Percentiles rank a stretch among this genome's conserved stretches.
These are phyloP conservation scores for Gadus macrocephalus DNA, from an alignment of 2,113 vertebrate genomes.

Conservation along the genomic window DNA sequence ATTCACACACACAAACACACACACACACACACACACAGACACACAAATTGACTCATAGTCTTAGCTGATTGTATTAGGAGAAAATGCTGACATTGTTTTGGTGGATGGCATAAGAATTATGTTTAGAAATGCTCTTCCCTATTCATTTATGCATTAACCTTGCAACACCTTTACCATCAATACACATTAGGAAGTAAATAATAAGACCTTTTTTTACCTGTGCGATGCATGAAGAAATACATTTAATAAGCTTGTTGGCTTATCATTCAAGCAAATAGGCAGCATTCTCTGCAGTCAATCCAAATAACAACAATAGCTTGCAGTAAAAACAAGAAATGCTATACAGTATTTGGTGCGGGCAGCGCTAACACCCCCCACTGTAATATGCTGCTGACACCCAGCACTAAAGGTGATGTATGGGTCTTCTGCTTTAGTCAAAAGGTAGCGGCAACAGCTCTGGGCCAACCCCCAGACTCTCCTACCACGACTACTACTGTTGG, in stretches of 20 bases:
- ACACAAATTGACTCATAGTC: neutral
- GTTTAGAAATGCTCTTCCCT: no score
- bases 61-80: no score
- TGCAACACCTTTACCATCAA: no score
- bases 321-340: neutral
- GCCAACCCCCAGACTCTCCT: constrained; percentile 2
- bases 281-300: neutral
- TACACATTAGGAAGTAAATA: no score
- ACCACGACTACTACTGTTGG: no score
- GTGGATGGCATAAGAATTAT: no score
- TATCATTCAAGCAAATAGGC: constrained; percentile 1
- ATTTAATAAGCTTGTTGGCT: no score
- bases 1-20: constrained; percentile 10
- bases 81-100: no score
- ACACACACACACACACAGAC: constrained; percentile 1
- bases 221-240: no score
- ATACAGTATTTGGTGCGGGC: constrained; percentile 12
- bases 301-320: neutral
- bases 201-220: no score
- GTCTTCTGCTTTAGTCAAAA: constrained; percentile 23
- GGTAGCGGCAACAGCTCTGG: constrained; percentile 7
- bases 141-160: no score
- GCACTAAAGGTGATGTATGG: constrained; percentile 12
- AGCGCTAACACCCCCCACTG: neutral
- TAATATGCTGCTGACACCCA: constrained; percentile 7